Percentiles rank a stretch among this genome's conserved stretches.
Evolutionary conservation across 2,113 vertebrate genomes (phyloP).

Genomic region (Piprites chloris): DNA sequence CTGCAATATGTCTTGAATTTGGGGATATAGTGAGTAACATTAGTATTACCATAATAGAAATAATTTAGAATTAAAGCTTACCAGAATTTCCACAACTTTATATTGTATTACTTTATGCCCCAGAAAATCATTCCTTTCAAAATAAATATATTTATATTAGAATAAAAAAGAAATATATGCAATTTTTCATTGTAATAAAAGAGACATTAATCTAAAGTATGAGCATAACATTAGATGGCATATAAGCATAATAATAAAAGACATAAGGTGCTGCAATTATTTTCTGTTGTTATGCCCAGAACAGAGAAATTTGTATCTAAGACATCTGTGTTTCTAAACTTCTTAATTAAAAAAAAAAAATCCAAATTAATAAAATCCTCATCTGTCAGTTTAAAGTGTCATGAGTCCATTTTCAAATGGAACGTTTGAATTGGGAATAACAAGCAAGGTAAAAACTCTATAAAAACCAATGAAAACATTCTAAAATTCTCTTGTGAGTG

Average conservation of each 20-base stretch:
- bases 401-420: conserved; percentile 44
- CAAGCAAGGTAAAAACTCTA: background rate
- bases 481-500: background rate
- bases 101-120: background rate
- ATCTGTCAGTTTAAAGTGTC: conserved; percentile 45
- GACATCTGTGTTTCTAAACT: conserved; percentile 18
- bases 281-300: conserved; percentile 65
- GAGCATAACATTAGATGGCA: background rate
- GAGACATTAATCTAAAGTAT: background rate
- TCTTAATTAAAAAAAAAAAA: conserved; percentile 37
- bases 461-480: background rate
- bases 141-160: conserved; percentile 1
- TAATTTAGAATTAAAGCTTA: background rate
- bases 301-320: conserved; percentile 61
- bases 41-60: background rate
- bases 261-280: conserved; percentile 37
- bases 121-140: background rate
- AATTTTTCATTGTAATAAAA: conserved; percentile 6
- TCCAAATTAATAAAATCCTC: conserved; percentile 40
- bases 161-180: background rate
- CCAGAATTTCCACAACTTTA: background rate
- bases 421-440: background rate
- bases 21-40: background rate
- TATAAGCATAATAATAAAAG: background rate
- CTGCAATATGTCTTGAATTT: background rate